Evolutionary conservation across 2,888 invertebrate species (phyloP), one percentile per base, ranked within the genome.

Genomic region (Drosophila acutilabella): DNA sequence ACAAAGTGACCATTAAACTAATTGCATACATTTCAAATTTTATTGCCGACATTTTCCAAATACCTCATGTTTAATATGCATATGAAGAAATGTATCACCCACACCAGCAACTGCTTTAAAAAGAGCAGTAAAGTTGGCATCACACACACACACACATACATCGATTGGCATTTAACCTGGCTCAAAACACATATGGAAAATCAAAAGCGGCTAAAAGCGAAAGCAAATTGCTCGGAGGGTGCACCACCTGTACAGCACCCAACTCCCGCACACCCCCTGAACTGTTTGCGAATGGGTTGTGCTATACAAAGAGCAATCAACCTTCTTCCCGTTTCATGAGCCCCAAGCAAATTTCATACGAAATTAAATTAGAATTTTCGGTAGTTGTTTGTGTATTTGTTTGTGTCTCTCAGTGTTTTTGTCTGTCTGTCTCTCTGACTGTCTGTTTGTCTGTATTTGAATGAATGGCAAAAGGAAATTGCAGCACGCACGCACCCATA

Each of bases 301-400:
- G 47, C 42, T 26, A 38, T 51, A 72, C 78, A 78, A 75, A 78
- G 69, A 64, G 66, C 79, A 67, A 75, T 61, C 78, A 64, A 73
- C 38, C 48, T 48, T 13, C 30, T 23, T 20, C 42, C 36, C 47
- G 40, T 5, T 18, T 33, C 14, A 13, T 36, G 13, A n/a, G 45
- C 56, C 38, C 23, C 53, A 42, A 61, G 78, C 81, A 70, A 87
- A 84, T 81, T 88, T 77, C 80, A 73, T 82, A 67, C 74, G 68
- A 86, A 84, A 84, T 84, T 86, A 86, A 88, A 88, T 84, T 88
- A 88, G 84, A 88, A 86, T 86, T 88, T 82, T 80, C 50, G 78
- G 64, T 60, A 71, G 83, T 67, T 78, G 75, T 59, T 73, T 69
- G 68, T 58, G 56, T 64, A 47, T 44, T 41, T 52, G 16, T 56